Evolutionary conservation across 53 echinoderm and acorn worm genomes (phyloP).

Genomic region (Paracentrotus lividus): DNA sequence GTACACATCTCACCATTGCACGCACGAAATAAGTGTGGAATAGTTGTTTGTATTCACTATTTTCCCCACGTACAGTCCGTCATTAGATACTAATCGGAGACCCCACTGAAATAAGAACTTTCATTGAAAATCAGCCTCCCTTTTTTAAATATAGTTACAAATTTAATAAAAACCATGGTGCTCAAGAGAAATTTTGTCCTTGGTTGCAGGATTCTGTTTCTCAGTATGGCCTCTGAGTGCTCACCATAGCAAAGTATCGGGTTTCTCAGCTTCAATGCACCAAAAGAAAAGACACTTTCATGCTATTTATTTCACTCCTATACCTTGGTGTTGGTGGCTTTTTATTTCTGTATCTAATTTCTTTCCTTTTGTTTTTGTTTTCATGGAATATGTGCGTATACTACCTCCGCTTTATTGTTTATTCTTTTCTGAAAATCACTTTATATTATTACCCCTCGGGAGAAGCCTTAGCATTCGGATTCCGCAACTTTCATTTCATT

Average conservation of each 20-base stretch:
- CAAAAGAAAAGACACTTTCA: not conserved
- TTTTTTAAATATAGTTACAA: not conserved
- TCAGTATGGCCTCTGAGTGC: constrained; percentile 15
- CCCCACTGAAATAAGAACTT: not conserved
- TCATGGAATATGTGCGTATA: too few relatives aligned
- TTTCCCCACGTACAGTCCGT: not conserved
- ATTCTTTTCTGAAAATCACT: not conserved
- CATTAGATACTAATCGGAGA: not conserved
- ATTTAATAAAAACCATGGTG: not conserved
- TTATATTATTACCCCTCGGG: not conserved
- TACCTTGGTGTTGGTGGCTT: not conserved
- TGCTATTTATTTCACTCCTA: not conserved
- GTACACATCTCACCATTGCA: not conserved
- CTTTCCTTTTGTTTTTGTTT: not conserved
- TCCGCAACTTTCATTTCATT: not conserved
- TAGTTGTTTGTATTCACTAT: not conserved
- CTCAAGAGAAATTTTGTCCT: constrained; percentile 29
- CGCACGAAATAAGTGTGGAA: not conserved
- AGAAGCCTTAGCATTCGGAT: not conserved
- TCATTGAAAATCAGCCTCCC: not conserved
- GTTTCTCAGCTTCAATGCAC: not conserved
- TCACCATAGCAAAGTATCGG: not conserved
- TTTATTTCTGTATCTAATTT: not conserved
- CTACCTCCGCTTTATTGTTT: too few relatives aligned
- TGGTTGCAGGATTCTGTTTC: not conserved